Conservation (phyloP, 2,888 invertebrate species). For the Dryomyza anilis region DNA sequence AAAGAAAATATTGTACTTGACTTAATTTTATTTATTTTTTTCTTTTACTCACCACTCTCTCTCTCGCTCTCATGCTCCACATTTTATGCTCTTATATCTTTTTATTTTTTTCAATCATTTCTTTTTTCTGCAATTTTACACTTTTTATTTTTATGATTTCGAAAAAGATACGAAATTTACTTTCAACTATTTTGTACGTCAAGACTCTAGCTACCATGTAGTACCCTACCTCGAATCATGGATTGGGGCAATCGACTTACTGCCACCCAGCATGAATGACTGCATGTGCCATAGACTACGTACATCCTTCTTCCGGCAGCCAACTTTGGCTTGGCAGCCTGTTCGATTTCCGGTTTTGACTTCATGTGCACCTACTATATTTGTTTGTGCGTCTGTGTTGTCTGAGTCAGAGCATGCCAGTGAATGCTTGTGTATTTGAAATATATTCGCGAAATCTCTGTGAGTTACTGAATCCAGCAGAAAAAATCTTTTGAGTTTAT, state of each 20-base stretch:
- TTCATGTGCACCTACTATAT: background rate
- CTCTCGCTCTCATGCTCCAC: background rate
- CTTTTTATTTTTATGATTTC: background rate
- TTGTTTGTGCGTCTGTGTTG: background rate
- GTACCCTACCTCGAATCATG: too few species aligned
- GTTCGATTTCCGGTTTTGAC: conserved; percentile 33
- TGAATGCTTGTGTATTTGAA: background rate
- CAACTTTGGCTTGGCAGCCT: conserved; percentile 19
- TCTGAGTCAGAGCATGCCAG: background rate
- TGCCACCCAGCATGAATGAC: background rate
- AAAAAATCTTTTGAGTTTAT: too few species aligned
- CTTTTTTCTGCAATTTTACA: background rate
- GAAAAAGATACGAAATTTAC: conserved; percentile 11
- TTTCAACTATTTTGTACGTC: background rate
- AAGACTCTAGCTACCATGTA: background rate
- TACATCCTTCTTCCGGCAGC: background rate
- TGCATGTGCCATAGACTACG: background rate
- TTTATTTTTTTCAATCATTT: too few species aligned
- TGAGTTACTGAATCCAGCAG: background rate
- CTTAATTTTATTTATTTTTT: conserved; percentile 16
- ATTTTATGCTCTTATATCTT: background rate
- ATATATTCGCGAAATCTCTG: background rate
- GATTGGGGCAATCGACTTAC: too few species aligned
- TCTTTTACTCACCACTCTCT: background rate
- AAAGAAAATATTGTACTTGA: conserved; percentile 25